Percentiles rank a stretch among this genome's conserved stretches.
phyloP scores from a whole-genome alignment of 2,797 vertebrate genomes.

The Hydrophis major region DNA sequence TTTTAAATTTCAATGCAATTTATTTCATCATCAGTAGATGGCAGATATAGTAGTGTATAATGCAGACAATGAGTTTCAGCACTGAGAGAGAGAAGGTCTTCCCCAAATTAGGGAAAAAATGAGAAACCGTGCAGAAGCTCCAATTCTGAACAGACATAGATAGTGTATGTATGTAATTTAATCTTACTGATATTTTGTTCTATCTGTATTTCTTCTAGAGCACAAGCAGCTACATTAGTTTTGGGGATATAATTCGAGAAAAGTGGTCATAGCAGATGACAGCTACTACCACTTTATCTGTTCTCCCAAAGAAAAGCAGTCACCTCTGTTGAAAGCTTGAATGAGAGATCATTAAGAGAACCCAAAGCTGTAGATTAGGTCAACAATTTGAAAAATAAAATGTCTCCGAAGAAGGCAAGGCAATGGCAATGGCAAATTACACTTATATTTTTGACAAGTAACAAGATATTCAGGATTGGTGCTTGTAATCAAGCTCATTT shows the following conservation, averaged over 20 bases:
- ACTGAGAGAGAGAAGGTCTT: background rate
- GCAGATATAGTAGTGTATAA: background rate
- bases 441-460: background rate
- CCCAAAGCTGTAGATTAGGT: background rate
- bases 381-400: background rate
- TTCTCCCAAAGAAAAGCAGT: background rate
- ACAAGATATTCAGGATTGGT: background rate
- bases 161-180: background rate
- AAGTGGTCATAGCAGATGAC: background rate
- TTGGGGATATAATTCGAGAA: background rate
- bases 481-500: background rate
- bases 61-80: background rate
- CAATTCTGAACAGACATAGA: background rate
- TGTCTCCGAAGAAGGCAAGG: background rate
- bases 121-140: background rate
- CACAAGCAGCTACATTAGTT: background rate
- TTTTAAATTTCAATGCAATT: background rate
- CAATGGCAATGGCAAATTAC: background rate
- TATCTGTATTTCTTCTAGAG: background rate
- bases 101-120: background rate
- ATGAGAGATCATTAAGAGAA: background rate
- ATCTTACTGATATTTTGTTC: background rate
- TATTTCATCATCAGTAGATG: background rate
- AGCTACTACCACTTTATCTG: background rate
- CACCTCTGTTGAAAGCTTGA: background rate